phyloP scores from a whole-genome alignment of 2,888 invertebrate genomes.

The Tipula unca region DNA sequence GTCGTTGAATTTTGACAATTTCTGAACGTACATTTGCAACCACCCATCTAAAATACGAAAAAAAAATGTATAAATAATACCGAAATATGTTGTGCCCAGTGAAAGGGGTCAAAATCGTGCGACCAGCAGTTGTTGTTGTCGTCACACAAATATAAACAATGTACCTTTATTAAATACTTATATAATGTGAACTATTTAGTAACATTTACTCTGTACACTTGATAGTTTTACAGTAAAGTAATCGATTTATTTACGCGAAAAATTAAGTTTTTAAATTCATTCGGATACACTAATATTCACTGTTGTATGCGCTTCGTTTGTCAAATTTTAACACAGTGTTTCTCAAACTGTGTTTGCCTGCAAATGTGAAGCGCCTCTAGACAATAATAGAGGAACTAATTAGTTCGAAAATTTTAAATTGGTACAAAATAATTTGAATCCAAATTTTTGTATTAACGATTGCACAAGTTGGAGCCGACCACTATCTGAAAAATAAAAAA shows the following conservation, averaged over 20 bases:
- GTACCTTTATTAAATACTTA: not conserved
- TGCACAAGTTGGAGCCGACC: no score
- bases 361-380: not conserved
- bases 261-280: not conserved
- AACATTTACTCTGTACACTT: not conserved
- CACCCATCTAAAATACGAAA: constrained; percentile 42
- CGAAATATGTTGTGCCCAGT: no score
- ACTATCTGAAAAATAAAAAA: no score
- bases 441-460: no score
- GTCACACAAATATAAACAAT: not conserved
- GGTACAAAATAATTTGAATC: no score
- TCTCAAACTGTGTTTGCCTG: not conserved
- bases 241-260: not conserved
- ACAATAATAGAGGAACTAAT: not conserved
- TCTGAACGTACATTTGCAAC: constrained; percentile 46
- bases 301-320: not conserved
- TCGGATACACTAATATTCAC: not conserved
- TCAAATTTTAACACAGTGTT: not conserved
- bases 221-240: not conserved
- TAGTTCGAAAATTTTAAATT: not conserved
- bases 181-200: not conserved
- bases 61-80: not conserved
- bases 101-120: not conserved
- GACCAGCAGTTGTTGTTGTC: not conserved
- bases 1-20: constrained; percentile 42